Percentiles rank a stretch among this genome's conserved stretches.
phyloP scores from a whole-genome alignment of 2,797 vertebrate species.

The Graptemys geographica region DNA sequence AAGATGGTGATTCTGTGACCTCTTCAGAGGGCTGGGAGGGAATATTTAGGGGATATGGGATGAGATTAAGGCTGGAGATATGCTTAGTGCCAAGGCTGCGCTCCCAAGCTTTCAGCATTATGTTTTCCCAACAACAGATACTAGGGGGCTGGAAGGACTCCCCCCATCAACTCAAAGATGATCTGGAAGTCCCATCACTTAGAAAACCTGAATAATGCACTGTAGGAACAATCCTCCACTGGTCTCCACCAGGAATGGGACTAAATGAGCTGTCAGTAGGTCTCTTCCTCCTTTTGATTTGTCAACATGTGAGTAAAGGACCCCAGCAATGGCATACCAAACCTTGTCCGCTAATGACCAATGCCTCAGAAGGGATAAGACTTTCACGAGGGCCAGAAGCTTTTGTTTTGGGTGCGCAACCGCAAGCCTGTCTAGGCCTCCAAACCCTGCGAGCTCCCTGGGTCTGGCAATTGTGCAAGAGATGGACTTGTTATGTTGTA shows the following conservation, averaged over 20 bases:
- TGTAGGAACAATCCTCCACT: neutral
- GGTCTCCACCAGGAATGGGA: neutral
- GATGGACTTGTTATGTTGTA: neutral
- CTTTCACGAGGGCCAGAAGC: neutral
- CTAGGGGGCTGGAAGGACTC: neutral
- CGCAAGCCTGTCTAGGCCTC: neutral
- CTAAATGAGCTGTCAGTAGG: neutral
- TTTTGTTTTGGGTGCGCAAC: too few relatives aligned
- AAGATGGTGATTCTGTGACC: neutral
- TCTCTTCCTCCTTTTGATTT: neutral
- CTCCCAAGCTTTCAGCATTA: neutral
- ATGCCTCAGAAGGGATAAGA: neutral
- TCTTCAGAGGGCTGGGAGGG: neutral
- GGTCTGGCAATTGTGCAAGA: neutral
- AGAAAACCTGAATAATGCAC: neutral
- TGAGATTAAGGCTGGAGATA: neutral
- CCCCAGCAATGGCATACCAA: too few relatives aligned
- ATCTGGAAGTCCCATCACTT: neutral
- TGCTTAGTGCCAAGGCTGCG: neutral
- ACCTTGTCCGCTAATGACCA: neutral
- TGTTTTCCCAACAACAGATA: neutral
- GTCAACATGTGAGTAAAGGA: neutral
- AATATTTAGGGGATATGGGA: neutral
- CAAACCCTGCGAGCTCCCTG: neutral
- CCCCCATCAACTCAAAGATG: neutral